These are phyloP conservation scores for Anneissia japonica DNA, from an alignment of 35 echinoderm and acorn worm genomes.

Conservation along the genomic window DNA sequence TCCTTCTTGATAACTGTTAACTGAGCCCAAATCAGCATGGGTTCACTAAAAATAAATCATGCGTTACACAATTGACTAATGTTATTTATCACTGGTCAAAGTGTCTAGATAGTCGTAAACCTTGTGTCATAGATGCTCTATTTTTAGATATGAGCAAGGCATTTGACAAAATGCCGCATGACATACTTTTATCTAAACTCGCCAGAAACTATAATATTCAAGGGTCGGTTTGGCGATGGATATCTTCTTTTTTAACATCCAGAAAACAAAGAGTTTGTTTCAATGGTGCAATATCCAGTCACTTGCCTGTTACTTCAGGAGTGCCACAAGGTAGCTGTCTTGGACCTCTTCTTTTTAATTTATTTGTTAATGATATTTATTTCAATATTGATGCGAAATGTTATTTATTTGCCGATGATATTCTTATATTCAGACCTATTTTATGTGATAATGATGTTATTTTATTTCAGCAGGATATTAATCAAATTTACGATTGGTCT, in stretches of 20 bases:
- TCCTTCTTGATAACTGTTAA: too few species aligned
- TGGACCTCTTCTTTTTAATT: conserved; percentile 9
- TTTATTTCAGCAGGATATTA: conserved; percentile 5
- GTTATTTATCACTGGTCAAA: background rate
- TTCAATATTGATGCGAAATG: background rate
- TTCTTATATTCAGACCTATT: conserved; percentile 4
- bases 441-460: background rate
- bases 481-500: background rate
- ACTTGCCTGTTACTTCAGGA: background rate
- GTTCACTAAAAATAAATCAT: background rate
- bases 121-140: too few species aligned
- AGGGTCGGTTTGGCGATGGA: background rate
- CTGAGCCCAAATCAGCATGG: background rate
- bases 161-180: background rate
- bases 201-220: background rate
- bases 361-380: conserved; percentile 24
- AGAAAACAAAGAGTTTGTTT: background rate
- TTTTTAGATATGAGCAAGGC: background rate
- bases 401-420: conserved; percentile 30
- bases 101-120: background rate
- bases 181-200: background rate
- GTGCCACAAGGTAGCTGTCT: conserved; percentile 24
- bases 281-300: background rate
- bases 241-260: background rate
- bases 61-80: background rate